phyloP scores from a whole-genome alignment of 1,140 invertebrate genomes.

The Dolichoris vasculosae region DNA sequence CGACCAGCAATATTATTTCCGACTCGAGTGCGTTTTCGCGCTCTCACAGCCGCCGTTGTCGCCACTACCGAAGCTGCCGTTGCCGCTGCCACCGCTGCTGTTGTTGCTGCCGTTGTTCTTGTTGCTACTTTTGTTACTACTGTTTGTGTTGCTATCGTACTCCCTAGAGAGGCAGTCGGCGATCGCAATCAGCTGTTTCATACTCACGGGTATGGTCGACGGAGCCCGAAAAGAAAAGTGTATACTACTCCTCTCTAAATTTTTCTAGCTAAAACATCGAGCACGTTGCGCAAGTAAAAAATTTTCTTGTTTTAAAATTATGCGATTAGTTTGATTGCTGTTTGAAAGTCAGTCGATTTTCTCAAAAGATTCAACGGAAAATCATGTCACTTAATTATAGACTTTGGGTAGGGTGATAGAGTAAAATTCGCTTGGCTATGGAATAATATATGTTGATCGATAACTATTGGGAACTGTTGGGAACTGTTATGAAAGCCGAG shows the following conservation, averaged over 20 bases:
- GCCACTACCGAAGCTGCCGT: neutral
- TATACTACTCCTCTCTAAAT: neutral
- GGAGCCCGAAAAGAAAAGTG: neutral
- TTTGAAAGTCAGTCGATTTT: neutral
- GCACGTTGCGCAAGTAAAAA: slow-evolving; percentile 10
- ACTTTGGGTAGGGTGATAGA: neutral
- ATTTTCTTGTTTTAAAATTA: neutral
- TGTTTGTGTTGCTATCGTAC: neutral
- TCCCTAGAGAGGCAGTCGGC: neutral
- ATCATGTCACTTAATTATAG: neutral
- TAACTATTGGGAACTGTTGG: neutral
- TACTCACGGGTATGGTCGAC: neutral
- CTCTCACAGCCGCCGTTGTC: neutral
- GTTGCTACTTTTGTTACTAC: neutral
- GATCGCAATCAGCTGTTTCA: slow-evolving; percentile 28
- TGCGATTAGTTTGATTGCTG: neutral
- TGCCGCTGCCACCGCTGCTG: neutral
- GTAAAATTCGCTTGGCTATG: neutral
- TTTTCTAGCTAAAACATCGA: neutral
- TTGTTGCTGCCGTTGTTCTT: neutral
- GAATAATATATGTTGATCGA: neutral
- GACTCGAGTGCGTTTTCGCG: neutral
- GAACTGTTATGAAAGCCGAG: neutral
- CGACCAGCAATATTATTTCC: slow-evolving; percentile 12
- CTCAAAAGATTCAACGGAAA: neutral